phyloP scores from a whole-genome alignment of 2,888 invertebrate genomes.

The Capitulum mitella region DNA sequence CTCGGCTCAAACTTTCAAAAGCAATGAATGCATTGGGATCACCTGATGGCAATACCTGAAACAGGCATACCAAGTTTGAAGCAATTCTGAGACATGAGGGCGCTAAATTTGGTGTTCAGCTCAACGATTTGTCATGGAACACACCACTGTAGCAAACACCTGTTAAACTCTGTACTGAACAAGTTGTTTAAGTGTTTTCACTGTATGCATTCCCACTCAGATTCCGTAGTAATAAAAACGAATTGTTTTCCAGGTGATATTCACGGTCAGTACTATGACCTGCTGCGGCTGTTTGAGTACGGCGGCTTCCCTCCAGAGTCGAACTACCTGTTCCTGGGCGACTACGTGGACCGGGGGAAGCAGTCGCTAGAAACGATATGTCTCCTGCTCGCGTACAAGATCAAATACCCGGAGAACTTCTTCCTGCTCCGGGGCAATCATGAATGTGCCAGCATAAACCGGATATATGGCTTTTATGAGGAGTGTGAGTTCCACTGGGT shows the following conservation, averaged over 20 bases:
- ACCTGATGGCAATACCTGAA: no score
- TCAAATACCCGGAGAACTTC: slow-evolving; percentile 69
- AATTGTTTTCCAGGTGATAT: slow-evolving; percentile 78
- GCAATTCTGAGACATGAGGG: no score
- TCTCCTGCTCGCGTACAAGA: slow-evolving; percentile 92
- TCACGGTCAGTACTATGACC: slow-evolving; percentile 98
- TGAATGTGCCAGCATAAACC: slow-evolving; percentile 96
- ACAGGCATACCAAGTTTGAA: no score
- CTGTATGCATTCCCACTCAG: no score
- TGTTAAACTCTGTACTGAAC: no score
- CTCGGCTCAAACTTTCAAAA: no score
- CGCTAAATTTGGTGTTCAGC: no score
- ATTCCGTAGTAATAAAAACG: no score
- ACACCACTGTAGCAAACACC: no score
- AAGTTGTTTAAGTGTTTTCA: no score
- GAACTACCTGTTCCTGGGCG: slow-evolving; percentile 82
- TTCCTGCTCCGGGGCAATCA: slow-evolving; percentile 95
- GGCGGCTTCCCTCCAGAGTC: slow-evolving; percentile 68
- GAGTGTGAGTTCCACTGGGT: slow-evolving; percentile 68
- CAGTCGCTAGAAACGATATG: slow-evolving; percentile 98
- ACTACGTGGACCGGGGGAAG: slow-evolving; percentile 74
- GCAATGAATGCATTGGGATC: no score
- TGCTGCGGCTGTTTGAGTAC: slow-evolving; percentile 94
- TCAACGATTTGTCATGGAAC: no score
- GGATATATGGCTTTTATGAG: slow-evolving; percentile 97